Percentiles rank a stretch among this genome's conserved stretches.
These are phyloP conservation scores for Ibycter americanus DNA, from an alignment of 2,797 vertebrate genomes.

Conservation along the genomic window DNA sequence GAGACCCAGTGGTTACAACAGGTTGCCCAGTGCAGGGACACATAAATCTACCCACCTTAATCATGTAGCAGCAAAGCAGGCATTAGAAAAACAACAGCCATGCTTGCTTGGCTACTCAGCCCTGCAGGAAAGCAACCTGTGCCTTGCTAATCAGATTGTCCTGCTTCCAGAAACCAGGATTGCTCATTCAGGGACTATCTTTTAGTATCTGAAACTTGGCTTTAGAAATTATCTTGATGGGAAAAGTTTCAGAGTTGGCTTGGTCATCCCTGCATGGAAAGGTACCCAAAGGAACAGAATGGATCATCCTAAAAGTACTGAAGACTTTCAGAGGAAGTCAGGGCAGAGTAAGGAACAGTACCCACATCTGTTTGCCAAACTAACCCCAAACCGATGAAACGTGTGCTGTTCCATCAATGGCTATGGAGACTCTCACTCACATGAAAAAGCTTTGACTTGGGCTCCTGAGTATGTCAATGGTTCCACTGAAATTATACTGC, in stretches of 20 bases:
- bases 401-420: background rate
- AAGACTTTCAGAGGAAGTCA: background rate
- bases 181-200: background rate
- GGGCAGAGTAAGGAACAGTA: background rate
- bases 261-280: background rate
- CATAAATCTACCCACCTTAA: background rate
- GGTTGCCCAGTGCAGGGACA: background rate
- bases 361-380: background rate
- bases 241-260: background rate
- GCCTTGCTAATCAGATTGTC: background rate
- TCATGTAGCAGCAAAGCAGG: background rate
- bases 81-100: background rate
- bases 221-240: background rate
- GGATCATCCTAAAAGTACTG: background rate
- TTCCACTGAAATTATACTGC: constrained; percentile 38
- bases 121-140: background rate
- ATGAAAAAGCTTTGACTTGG: constrained; percentile 5
- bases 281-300: background rate
- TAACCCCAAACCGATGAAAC: background rate
- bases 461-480: constrained; percentile 8
- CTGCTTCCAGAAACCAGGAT: background rate
- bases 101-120: background rate
- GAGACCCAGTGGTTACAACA: background rate
- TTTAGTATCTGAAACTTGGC: background rate
- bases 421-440: background rate